Evolutionary conservation across 2,888 invertebrate species (phyloP), one percentile per base, ranked within the genome.

Genomic region (Noctua janthe): DNA sequence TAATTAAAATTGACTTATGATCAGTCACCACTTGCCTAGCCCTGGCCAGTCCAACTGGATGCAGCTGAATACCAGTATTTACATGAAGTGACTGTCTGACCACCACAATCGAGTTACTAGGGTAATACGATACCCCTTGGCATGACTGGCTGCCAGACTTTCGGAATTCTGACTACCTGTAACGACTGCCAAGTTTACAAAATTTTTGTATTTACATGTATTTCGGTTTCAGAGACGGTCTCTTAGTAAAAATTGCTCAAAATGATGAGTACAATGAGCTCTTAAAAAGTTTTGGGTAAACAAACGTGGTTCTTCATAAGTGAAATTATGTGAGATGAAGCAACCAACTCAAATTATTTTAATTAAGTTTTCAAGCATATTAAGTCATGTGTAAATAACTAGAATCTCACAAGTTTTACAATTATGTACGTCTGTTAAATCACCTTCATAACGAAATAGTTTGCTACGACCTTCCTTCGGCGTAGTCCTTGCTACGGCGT

Each of bases 391-490:
- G 86, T 82, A 49, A 77, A 83, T 70, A 72, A 81, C 66, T 75
- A 72, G 49, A 73, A 74, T 51, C 17, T 64, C 69, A 78, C 20
- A 78, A 85, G 82, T 79, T 85, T 86, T 71, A 85, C 62, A 80
- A 84, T 76, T 76, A 76, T 13, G n/a, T 76, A 17, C 39, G 49
- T 78, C 51, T 39, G 74, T 81, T 81, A 64, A 79, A 75, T 86
- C 54, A 80, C 80, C 69, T 84, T 85, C 62, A 76, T 76, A 59
- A 56, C 13, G 8, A 82, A 76, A 80, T 86, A 73, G 82, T 73
- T 77, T 75, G 79, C 84, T 84, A 80, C 84, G 82, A 82, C 49
- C 51, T 76, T 74, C 74, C 85, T 76, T 83, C 79, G 80, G 23
- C 83, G 66, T 80, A 81, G 74, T 15, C 35, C 70, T 71, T 67